Conservation (phyloP, 2,113 vertebrate genomes). For the Glareola pratincola region DNA sequence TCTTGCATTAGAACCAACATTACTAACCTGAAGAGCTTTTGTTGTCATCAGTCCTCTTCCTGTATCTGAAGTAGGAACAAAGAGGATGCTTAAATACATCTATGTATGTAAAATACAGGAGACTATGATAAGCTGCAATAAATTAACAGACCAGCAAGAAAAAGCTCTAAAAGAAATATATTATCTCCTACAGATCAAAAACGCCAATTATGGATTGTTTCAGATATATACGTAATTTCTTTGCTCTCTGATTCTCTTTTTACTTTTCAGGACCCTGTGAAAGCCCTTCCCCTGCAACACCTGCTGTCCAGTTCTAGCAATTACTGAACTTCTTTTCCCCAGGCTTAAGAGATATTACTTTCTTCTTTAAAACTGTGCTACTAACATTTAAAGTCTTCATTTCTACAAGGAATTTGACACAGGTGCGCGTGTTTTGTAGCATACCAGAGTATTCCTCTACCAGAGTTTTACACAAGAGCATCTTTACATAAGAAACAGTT, state of each 20-base stretch:
- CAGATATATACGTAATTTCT: not conserved
- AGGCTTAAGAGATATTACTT: not conserved
- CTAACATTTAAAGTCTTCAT: not conserved
- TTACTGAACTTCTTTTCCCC: not conserved
- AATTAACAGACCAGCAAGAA: not conserved
- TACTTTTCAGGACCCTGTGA: not conserved
- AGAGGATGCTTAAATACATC: not conserved
- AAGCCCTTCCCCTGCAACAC: not conserved
- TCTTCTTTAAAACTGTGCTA: not conserved
- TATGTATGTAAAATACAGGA: not conserved
- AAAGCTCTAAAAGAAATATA: not conserved
- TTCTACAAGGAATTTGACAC: not conserved
- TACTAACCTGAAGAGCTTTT: constrained; percentile 77
- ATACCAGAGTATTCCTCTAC: not conserved
- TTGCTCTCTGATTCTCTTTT: not conserved
- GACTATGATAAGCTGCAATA: not conserved
- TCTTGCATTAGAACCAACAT: not conserved
- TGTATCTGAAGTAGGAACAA: constrained; percentile 73
- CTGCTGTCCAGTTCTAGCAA: not conserved
- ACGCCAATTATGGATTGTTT: not conserved
- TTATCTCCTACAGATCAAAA: not conserved
- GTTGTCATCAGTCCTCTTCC: constrained; percentile 89
- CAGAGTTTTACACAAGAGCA: not conserved
- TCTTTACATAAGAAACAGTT: not conserved
- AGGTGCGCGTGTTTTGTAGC: not conserved